Conservation (phyloP, 1,140 invertebrate species). For the Platyscapa corneri region DNA sequence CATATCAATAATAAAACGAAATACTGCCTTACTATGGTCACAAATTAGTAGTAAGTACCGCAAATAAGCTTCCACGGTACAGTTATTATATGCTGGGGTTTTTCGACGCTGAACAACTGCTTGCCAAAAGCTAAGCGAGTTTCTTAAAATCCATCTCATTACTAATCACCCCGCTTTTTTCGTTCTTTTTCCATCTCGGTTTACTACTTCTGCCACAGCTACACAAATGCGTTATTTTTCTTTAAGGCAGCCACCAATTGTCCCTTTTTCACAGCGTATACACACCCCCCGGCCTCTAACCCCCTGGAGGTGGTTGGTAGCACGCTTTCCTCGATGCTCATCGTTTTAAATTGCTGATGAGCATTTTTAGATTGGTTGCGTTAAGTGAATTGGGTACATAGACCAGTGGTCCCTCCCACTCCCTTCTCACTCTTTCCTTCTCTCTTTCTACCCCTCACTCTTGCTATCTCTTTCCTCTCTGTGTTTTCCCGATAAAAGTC, state of each 20-base stretch:
- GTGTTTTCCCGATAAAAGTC: slow-evolving; percentile 73
- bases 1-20: too few relatives aligned
- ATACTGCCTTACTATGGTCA: too few relatives aligned
- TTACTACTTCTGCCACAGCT: slow-evolving; percentile 4
- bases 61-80: too few relatives aligned
- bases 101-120: not conserved
- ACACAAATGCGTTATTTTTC: slow-evolving; percentile 37
- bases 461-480: slow-evolving; percentile 53
- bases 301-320: slow-evolving; percentile 45
- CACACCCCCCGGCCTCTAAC: slow-evolving; percentile 27
- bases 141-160: slow-evolving; percentile 26
- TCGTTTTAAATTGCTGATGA: slow-evolving; percentile 75
- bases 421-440: not conserved
- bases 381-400: slow-evolving; percentile 74
- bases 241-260: slow-evolving; percentile 32
- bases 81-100: not conserved
- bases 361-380: slow-evolving; percentile 73
- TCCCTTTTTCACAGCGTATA: slow-evolving; percentile 44
- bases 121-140: not conserved
- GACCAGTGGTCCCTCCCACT: not conserved
- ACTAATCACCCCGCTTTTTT: slow-evolving; percentile 18
- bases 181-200: slow-evolving; percentile 19
- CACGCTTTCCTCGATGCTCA: slow-evolving; percentile 54
- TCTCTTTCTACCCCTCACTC: not conserved
- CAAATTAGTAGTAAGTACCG: too few relatives aligned